Percentiles rank a stretch among this genome's conserved stretches.
These are phyloP conservation scores for Drosophila aff. DNA, from an alignment of 1,140 invertebrate species.

Conservation along the genomic window DNA sequence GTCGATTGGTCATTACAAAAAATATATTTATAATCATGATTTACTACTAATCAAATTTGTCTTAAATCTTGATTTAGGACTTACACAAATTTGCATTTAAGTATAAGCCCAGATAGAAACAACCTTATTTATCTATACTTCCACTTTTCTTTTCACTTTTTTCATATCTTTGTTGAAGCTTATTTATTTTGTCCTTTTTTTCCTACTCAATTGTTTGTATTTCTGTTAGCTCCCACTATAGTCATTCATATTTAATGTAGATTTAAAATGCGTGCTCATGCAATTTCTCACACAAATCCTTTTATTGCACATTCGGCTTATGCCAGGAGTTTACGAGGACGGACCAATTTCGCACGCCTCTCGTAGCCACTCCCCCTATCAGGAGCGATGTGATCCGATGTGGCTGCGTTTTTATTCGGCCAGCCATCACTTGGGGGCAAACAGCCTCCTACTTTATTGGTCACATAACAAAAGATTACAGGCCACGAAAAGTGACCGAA, in stretches of 20 bases:
- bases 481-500: conserved; percentile 15
- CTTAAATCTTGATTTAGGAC: too few species aligned
- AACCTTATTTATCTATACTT: too few species aligned
- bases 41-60: too few species aligned
- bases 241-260: conserved; percentile 74
- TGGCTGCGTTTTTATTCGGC: conserved; percentile 43
- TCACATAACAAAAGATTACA: conserved; percentile 81
- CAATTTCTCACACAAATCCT: conserved; percentile 82
- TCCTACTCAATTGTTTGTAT: background rate
- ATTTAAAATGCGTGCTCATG: conserved; percentile 79
- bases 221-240: conserved; percentile 21
- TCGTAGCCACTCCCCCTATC: conserved; percentile 42
- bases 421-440: conserved; percentile 43
- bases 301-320: conserved; percentile 82
- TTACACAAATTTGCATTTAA: too few species aligned
- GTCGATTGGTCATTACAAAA: too few species aligned
- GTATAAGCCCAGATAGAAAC: too few species aligned
- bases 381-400: conserved; percentile 43
- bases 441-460: conserved; percentile 78
- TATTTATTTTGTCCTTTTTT: conserved; percentile 33
- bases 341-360: conserved; percentile 65
- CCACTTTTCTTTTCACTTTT: background rate
- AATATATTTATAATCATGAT: too few species aligned
- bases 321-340: conserved; percentile 56
- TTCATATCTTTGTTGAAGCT: conserved; percentile 37